phyloP scores from a whole-genome alignment of 2,113 vertebrate species.

The Atherinomorus stipes region DNA sequence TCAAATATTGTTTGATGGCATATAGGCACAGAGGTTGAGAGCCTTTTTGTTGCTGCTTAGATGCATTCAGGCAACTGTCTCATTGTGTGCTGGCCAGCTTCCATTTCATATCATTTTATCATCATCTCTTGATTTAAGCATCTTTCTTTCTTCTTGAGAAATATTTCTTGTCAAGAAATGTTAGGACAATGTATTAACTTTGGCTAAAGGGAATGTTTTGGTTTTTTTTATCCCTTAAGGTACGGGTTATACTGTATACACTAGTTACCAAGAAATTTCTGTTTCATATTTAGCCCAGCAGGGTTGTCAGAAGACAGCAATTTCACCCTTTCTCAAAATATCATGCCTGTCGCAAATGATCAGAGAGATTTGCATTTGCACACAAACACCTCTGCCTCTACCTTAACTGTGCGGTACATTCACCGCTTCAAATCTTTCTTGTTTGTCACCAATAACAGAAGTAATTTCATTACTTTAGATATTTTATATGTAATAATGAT shows the following conservation, averaged over 20 bases:
- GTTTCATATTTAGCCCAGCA: slow-evolving; percentile 52
- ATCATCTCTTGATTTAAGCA: slow-evolving; percentile 47
- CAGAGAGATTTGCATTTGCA: slow-evolving; percentile 52
- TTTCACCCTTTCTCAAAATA: slow-evolving; percentile 69
- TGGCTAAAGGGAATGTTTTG: slow-evolving; percentile 37
- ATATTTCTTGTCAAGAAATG: slow-evolving; percentile 62
- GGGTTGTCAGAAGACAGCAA: slow-evolving; percentile 53
- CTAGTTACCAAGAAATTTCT: slow-evolving; percentile 33
- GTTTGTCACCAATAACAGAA: slow-evolving; percentile 26
- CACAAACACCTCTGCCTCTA: slow-evolving; percentile 56
- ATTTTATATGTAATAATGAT: slow-evolving; percentile 21
- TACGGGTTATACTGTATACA: slow-evolving; percentile 26
- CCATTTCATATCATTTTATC: slow-evolving; percentile 50
- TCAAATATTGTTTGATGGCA: slow-evolving; percentile 37
- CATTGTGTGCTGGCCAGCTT: slow-evolving; percentile 41
- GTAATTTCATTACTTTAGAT: slow-evolving; percentile 26
- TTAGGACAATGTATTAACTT: slow-evolving; percentile 65
- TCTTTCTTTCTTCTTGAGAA: slow-evolving; percentile 47
- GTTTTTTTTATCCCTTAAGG: slow-evolving; percentile 56
- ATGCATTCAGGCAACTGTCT: slow-evolving; percentile 37
- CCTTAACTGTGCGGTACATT: slow-evolving; percentile 30
- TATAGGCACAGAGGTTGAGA: slow-evolving; percentile 37
- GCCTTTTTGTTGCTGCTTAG: slow-evolving; percentile 50
- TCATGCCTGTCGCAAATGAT: slow-evolving; percentile 68
- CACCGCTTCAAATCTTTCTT: slow-evolving; percentile 43